Evolutionary conservation across 2,888 invertebrate species (phyloP).

Genomic region (Vanessa cardui): DNA sequence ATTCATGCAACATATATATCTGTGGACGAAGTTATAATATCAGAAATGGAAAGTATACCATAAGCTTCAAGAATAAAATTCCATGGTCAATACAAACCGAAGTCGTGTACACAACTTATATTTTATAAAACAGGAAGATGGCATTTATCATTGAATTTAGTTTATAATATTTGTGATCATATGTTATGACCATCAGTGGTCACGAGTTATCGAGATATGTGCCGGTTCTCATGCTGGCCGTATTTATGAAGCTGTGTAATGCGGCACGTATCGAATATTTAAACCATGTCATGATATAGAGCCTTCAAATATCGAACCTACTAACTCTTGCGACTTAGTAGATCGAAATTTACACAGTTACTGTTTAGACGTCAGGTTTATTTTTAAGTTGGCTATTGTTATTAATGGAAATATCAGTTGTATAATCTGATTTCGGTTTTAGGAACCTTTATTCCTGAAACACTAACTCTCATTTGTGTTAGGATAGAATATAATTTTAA

Average conservation of each 20-base stretch:
- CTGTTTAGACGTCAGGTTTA: too few relatives aligned
- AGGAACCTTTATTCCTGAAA: too few relatives aligned
- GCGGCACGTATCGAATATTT: slow-evolving; percentile 51
- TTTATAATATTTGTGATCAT: slow-evolving; percentile 34
- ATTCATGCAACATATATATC: too few relatives aligned
- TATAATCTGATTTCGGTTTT: too few relatives aligned
- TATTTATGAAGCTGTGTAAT: slow-evolving; percentile 50
- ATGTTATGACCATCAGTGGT: slow-evolving; percentile 44
- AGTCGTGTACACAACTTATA: background rate
- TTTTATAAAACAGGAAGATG: background rate
- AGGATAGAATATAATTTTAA: too few relatives aligned
- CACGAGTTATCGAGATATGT: slow-evolving; percentile 49
- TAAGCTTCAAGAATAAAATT: too few relatives aligned
- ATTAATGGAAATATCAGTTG: too few relatives aligned
- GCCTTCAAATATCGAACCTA: background rate
- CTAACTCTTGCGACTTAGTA: background rate
- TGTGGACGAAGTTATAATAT: too few relatives aligned
- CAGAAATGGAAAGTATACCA: too few relatives aligned
- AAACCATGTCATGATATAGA: slow-evolving; percentile 44
- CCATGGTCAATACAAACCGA: background rate
- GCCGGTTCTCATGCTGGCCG: slow-evolving; percentile 40
- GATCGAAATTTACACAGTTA: background rate
- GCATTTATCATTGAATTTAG: slow-evolving; percentile 12
- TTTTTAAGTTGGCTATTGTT: too few relatives aligned
- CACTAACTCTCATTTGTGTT: too few relatives aligned